phyloP scores from a whole-genome alignment of 2,113 vertebrate species.

The Eublepharis macularius region DNA sequence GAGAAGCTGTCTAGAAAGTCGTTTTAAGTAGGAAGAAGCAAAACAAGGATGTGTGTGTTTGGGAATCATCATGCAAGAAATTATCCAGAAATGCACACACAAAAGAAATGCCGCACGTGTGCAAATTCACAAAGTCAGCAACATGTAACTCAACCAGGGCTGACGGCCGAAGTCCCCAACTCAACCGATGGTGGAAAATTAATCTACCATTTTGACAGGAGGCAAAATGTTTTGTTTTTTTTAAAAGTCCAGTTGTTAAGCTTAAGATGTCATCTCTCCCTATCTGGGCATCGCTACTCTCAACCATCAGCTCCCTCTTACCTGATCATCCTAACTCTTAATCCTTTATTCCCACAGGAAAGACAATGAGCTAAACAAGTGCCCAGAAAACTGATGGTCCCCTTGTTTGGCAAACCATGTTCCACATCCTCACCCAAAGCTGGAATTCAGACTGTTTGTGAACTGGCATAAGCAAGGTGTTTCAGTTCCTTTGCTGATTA shows the following conservation, averaged over 20 bases:
- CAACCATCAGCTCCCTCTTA: not conserved
- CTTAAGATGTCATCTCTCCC: too few species aligned
- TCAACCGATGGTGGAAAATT: not conserved
- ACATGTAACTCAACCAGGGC: not conserved
- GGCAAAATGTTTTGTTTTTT: too few species aligned
- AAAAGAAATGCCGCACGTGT: not conserved
- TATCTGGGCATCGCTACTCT: not conserved
- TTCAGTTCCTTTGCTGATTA: too few species aligned
- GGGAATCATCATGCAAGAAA: not conserved
- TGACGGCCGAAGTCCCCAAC: not conserved
- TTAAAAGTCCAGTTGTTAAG: too few species aligned
- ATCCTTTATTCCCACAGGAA: not conserved
- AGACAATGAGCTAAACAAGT: not conserved
- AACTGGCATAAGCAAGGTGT: too few species aligned
- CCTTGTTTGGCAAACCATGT: too few species aligned
- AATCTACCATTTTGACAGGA: not conserved
- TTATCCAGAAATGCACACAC: rapidly evolving
- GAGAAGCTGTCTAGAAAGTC: not conserved
- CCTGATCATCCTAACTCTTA: too few species aligned
- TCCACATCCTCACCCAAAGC: too few species aligned
- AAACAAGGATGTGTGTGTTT: not conserved
- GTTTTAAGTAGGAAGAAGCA: not conserved
- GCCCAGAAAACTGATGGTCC: not conserved
- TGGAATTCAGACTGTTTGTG: too few species aligned
- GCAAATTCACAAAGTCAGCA: not conserved